Conservation (phyloP, 2,888 invertebrate genomes). For the Phengaris arion region DNA sequence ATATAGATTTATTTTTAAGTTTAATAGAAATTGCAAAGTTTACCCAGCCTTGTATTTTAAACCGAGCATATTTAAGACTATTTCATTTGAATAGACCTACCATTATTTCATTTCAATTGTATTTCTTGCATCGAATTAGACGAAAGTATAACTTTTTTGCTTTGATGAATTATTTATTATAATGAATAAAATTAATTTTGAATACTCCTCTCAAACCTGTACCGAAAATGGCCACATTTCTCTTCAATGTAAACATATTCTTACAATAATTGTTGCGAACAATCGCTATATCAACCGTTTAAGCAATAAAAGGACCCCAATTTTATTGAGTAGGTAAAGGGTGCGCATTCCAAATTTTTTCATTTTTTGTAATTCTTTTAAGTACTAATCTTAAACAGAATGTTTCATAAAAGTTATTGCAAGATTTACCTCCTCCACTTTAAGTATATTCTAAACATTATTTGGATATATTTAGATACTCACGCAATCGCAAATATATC, state of each 20-base stretch:
- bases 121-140: no score
- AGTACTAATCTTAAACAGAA: background rate
- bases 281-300: background rate
- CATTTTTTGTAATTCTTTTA: background rate
- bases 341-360: background rate
- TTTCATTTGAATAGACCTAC: no score
- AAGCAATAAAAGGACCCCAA: slow-evolving; percentile 10
- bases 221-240: no score
- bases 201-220: no score
- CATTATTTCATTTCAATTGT: no score
- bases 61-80: no score
- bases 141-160: no score
- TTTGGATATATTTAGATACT: background rate
- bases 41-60: no score
- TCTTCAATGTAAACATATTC: background rate
- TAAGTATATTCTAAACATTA: background rate
- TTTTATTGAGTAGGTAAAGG: background rate
- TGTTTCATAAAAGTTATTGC: background rate
- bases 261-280: background rate
- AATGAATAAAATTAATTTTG: no score
- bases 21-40: background rate
- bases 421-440: background rate
- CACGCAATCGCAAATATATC: no score
- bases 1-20: slow-evolving; percentile 3
- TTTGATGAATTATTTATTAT: no score